These are phyloP conservation scores for Temnothorax curvispinosus DNA, from an alignment of 1,140 invertebrate species.

Conservation along the genomic window DNA sequence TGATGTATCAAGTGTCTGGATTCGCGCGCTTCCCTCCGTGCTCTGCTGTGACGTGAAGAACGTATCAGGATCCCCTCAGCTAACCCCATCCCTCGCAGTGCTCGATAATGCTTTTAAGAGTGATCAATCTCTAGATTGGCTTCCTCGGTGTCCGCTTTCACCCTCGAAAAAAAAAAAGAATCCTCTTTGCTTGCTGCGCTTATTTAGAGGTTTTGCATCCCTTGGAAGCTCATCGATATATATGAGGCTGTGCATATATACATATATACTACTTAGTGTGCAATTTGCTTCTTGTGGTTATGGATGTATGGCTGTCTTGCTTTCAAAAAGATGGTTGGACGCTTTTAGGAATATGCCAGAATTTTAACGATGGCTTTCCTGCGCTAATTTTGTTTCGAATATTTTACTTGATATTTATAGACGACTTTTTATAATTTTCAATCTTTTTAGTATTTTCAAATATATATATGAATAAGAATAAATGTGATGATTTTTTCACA, in stretches of 20 bases:
- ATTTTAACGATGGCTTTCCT: neutral
- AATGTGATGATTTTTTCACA: neutral
- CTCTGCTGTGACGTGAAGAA: constrained; percentile 59
- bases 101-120: constrained; percentile 65
- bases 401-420: neutral
- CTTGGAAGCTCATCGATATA: constrained; percentile 7
- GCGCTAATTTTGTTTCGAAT: neutral
- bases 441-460: neutral
- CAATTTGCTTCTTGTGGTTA: constrained; percentile 46
- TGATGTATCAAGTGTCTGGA: constrained; percentile 53
- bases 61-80: constrained; percentile 57
- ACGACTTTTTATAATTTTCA: neutral
- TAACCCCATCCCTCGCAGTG: constrained; percentile 49
- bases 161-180: constrained; percentile 37
- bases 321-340: constrained; percentile 11
- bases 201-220: constrained; percentile 42
- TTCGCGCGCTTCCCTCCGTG: constrained; percentile 48
- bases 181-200: constrained; percentile 5
- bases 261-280: constrained; percentile 20
- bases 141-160: constrained; percentile 69
- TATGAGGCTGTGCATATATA: constrained; percentile 16
- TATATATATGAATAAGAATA: neutral
- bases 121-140: constrained; percentile 68
- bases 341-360: constrained; percentile 8
- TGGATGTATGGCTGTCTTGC: constrained; percentile 38